Evolutionary conservation across 2,888 invertebrate genomes (phyloP), one percentile per base, ranked within the genome.

Genomic region (Ornithoptera priamus): DNA sequence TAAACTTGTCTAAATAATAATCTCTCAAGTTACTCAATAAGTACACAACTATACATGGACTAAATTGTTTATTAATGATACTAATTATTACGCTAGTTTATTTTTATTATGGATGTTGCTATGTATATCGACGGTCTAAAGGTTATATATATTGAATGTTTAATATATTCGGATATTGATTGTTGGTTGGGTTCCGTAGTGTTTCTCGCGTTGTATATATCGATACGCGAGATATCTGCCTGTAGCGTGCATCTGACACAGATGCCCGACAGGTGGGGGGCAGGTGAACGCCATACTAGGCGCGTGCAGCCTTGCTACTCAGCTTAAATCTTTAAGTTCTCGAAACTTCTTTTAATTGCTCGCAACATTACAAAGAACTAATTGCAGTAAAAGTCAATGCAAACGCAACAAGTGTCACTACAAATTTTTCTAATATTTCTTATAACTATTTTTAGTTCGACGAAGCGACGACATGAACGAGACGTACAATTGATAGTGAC

Each of bases 211-310:
- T 30, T 30, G 53, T 53, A 15, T 20, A 24, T 66, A 62, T 65
- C 69, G 69, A 65, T 69, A 69, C 36, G 60, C 22, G 62, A 17
- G 58, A 62, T 24, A 59, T 58, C 62, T 58, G 66, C 65, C 87
- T 77, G 88, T 91, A 87, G 70, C 75, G 81, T 78, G 85, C 92
- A 92, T 92, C 92, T 91, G 92, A 89, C 86, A 88, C 90, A 91
- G 90, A 90, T 90, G 92, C 81, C 77, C 85, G 85, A 89, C 92
- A 91, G 91, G 92, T 91, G 91, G 80, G 82, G 78, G 53, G 92
- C 92, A 92, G 92, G 91, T 92, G 92, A 85, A 75, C 78, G 78
- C 88, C 88, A 84, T 88, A 88, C 89, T 88, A 87, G 89, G 87
- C 78, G 80, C 77, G 81, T 78, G 79, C 83, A 84, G 85, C 83